Evolutionary conservation across 2,113 vertebrate species (phyloP), one percentile per base, ranked within the genome.

Genomic region (Sclerurus mexicanus): DNA sequence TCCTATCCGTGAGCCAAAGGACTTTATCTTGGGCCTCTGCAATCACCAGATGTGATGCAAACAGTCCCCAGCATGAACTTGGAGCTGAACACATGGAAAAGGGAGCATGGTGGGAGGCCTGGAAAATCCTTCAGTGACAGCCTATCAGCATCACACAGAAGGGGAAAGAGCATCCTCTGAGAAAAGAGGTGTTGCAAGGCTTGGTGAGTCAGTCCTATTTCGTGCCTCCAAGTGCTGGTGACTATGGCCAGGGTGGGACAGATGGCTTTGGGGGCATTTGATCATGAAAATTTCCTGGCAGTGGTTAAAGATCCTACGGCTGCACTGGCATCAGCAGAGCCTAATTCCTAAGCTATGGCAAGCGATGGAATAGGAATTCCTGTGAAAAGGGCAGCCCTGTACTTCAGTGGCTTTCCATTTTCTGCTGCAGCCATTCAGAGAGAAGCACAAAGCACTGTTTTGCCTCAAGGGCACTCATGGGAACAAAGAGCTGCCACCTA

Each of bases 51-150:
- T 3, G 2, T 0, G 14, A 35, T 16, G 74, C 42, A 23, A 79
- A 37, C 33, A 15, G 39, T 2, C 62, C 14, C 17, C 12, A 72
- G 56, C 33, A 20, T 0, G 0, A 24, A 22, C 5, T 0, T 12
- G 73, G 42, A 85, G 85, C 4, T 7, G 33, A 46, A 8, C 44
- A 42, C 1, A 2, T 0, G 16, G 31, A 31, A 30, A n/a, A 49
- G n/a, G 28, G 8, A 14, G 12, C 13, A n/a, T 9, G 59, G 72
- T 35, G 52, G 50, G 66, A 73, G 39, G 40, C 2, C 14, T 39
- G 72, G n/a, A n/a, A 35, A 30, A 47, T 0, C 50, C 28, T 28
- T 4, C 52, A 12, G 58, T 6, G 52, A 55, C 75, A 82, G 39
- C 1, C 56, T 75, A 72, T 12, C 10, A 23, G 62, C 33, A 9